A percentile compares a stretch with the other conserved stretches of the same genome.
Evolutionary conservation across 2,888 invertebrate genomes (phyloP).

Genomic region (Lasius platythorax): DNA sequence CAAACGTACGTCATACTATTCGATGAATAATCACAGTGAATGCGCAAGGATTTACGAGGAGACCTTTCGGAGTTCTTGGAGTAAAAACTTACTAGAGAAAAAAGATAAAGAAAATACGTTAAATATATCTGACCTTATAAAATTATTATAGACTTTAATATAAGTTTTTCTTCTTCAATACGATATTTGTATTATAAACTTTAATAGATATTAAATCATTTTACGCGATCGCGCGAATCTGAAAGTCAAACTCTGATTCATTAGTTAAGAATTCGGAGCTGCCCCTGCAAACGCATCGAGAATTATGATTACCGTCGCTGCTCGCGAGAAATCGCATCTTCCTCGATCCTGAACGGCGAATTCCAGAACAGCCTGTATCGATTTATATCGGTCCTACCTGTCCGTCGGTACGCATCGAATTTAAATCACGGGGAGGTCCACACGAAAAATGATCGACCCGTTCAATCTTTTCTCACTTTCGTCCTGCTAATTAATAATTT

Average conservation of each 20-base stretch:
- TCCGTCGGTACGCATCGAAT: constrained; percentile 43
- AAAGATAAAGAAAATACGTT: not conserved
- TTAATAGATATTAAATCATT: not conserved
- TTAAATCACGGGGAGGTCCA: constrained; percentile 1
- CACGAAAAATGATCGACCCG: constrained; percentile 15
- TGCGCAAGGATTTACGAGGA: not conserved
- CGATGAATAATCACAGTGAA: not conserved
- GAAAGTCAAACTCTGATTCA: not conserved
- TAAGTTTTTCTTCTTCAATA: not conserved
- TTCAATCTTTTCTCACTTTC: not conserved
- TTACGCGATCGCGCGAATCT: not conserved
- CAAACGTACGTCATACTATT: not conserved
- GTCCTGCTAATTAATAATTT: not conserved
- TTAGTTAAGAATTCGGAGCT: not conserved
- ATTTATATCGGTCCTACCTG: constrained; percentile 29
- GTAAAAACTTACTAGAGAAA: not conserved
- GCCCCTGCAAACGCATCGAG: constrained; percentile 15
- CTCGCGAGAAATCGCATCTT: constrained; percentile 43
- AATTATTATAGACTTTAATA: not conserved
- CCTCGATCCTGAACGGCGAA: constrained; percentile 51
- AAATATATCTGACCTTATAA: not conserved
- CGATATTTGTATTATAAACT: not conserved
- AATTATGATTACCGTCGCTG: constrained; percentile 12
- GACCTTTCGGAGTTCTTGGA: not conserved
- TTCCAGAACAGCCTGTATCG: constrained; percentile 49